Conservation (phyloP, 2,888 invertebrate genomes). For the Agonopterix subpropinquella region DNA sequence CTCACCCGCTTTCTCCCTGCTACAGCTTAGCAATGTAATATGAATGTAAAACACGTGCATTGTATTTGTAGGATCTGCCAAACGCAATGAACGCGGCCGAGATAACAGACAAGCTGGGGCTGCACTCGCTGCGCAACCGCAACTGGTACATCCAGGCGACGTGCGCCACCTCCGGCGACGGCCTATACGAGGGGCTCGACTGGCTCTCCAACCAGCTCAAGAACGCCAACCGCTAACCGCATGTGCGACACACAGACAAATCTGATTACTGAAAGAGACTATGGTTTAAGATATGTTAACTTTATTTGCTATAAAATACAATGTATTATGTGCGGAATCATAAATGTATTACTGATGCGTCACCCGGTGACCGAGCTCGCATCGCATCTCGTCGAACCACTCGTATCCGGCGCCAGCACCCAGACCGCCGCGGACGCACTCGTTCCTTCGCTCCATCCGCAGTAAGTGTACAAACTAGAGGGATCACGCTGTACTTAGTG, state of each 20-base stretch:
- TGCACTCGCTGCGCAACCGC: constrained; percentile 98
- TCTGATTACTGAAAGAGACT: constrained; percentile 73
- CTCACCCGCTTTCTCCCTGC: too few species aligned
- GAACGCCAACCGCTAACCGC: constrained; percentile 95
- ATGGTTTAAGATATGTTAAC: constrained; percentile 76
- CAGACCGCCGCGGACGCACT: constrained; percentile 3
- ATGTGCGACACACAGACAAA: constrained; percentile 51
- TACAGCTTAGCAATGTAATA: too few species aligned
- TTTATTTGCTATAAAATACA: constrained; percentile 74
- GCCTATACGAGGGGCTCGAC: constrained; percentile 99
- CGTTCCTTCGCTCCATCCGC: constrained; percentile 11
- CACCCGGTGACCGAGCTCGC: constrained; percentile 58
- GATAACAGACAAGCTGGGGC: constrained; percentile 99
- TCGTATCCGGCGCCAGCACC: constrained; percentile 15
- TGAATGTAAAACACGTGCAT: neutral
- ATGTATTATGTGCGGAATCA: constrained; percentile 73
- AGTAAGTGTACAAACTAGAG: constrained; percentile 30
- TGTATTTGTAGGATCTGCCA: constrained; percentile 90
- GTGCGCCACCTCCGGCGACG: constrained; percentile 99
- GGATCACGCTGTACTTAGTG: constrained; percentile 25
- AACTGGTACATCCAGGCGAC: constrained; percentile 98
- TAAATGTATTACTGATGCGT: constrained; percentile 64
- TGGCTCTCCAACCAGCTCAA: constrained; percentile 99
- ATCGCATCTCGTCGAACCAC: constrained; percentile 26
- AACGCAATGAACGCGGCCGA: constrained; percentile 99